Percentiles rank a stretch among this genome's conserved stretches.
phyloP scores from a whole-genome alignment of 2,888 invertebrate species.

The Papilio protenor region DNA sequence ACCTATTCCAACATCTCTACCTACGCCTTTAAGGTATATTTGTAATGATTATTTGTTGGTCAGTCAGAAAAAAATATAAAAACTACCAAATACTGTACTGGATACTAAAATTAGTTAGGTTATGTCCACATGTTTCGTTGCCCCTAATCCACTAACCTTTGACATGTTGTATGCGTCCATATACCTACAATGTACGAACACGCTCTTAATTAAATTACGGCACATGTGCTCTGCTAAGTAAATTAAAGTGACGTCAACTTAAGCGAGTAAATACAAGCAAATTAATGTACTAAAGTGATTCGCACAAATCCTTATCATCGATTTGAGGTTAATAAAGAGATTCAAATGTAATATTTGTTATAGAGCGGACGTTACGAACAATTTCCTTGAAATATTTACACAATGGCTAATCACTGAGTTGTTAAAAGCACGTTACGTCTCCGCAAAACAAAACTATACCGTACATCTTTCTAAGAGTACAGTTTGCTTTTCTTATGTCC shows the following conservation, averaged over 20 bases:
- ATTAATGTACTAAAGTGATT: constrained; percentile 19
- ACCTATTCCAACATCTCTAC: no score
- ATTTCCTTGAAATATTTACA: no score
- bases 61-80: neutral
- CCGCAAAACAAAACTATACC: no score
- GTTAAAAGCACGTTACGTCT: neutral
- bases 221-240: constrained; percentile 39
- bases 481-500: no score
- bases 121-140: neutral
- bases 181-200: constrained; percentile 8
- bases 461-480: no score
- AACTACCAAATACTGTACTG: neutral
- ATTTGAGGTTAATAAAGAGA: neutral
- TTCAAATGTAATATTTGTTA: no score
- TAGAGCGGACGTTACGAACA: no score
- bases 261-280: constrained; percentile 32
- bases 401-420: no score
- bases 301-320: constrained; percentile 2
- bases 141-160: constrained; percentile 24
- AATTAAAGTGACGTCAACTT: constrained; percentile 41
- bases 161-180: neutral
- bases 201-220: constrained; percentile 40
- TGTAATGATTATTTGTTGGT: no score
- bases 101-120: constrained; percentile 3
- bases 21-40: no score